Conservation (phyloP, 2,888 invertebrate species). For the Eupsilia transversa region DNA sequence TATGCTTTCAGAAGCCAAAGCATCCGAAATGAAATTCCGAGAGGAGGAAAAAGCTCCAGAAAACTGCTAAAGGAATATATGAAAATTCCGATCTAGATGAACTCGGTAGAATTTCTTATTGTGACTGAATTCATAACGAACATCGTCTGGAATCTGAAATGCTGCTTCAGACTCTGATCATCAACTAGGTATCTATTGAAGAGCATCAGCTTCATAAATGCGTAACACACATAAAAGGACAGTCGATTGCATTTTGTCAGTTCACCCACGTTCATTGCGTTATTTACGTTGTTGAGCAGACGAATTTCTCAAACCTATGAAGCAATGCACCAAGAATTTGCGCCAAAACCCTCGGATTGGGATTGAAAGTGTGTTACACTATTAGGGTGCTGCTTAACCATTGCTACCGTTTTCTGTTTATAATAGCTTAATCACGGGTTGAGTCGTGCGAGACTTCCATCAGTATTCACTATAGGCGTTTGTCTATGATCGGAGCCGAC, state of each 20-base stretch:
- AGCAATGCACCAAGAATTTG: too few species aligned
- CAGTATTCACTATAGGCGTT: neutral
- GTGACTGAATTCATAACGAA: neutral
- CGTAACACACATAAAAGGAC: too few species aligned
- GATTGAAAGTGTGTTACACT: too few species aligned
- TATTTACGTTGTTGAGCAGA: too few species aligned
- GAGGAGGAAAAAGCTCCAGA: neutral
- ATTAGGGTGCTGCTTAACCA: too few species aligned
- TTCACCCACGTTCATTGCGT: too few species aligned
- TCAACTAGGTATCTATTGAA: neutral
- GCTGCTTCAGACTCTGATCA: neutral
- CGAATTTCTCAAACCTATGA: too few species aligned
- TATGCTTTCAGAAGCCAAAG: constrained; percentile 16
- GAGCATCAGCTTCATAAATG: too few species aligned
- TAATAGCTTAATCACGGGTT: neutral
- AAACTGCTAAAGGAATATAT: neutral
- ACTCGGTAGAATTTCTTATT: neutral
- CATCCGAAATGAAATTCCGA: constrained; percentile 25
- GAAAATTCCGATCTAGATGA: neutral
- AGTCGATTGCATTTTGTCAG: too few species aligned
- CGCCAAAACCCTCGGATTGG: too few species aligned
- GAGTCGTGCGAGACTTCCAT: neutral
- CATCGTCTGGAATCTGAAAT: neutral
- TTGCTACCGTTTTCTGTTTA: neutral
- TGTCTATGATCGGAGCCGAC: neutral